Base-by-base conservation (phyloP, 2,797 vertebrate genomes). In the Premnoplex brunnescens region DNA sequence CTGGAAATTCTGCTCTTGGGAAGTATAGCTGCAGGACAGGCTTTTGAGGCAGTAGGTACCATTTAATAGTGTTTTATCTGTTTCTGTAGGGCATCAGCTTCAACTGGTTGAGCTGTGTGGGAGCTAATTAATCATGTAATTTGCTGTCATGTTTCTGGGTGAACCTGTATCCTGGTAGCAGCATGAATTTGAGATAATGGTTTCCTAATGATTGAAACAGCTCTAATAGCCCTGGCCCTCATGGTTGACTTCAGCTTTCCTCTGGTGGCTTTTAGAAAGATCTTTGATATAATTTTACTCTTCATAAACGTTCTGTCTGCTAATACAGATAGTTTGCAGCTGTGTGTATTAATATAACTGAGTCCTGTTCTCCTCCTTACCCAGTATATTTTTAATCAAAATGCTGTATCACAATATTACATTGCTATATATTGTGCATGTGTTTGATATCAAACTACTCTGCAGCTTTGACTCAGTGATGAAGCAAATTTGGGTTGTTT, bases 61-160 rank as follows among this genome's bases (percentile, higher is more conserved):
- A 27, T 7, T 78, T 93, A n/a, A 46, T 73, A 37, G 41, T 80
- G 46, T 41, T 84, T 92, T n/a, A 63, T 83, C 76, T 85, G 2
- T 26, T 94, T 81, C 89, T 88, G 22, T 28, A 54, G 62, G 54
- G 43, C 73, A 75, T 91, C 26, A 2, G 46, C 63, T 90, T 95
- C 83, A 44, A 44, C 78, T 76, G 68, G 56, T 63, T 85, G 44
- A 75, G 93, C 88, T 93, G 7, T 56, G 19, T 81, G 88, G 93
- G 90, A 90, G 85, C 85, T 92, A 95, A 95, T 95, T 96, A 93
- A 93, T 96, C 78, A 39, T 64, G 16, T 75, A 46, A 91, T 91
- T 93, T 88, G 62, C 66, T 88, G 89, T 78, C 88, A 26, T 81
- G 62, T 81, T 88, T 51, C 83, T 91, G 26, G 76, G 58, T 64